Conservation (phyloP, 2,797 vertebrate species). For the Parauchenoglanis punctatus region DNA sequence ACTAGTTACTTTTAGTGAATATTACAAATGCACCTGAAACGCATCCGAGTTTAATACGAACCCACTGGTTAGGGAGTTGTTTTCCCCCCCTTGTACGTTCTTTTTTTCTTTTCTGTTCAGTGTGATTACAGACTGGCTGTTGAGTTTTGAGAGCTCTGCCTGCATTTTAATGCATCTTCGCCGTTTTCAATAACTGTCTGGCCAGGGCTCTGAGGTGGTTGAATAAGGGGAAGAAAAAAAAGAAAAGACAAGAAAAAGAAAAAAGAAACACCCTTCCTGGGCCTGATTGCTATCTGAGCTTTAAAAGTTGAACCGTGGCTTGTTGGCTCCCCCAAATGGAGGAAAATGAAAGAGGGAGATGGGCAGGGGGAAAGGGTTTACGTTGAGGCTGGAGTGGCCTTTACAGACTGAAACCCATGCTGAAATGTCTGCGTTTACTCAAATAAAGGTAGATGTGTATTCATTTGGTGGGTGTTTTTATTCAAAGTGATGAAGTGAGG, state of each 20-base stretch:
- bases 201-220: constrained; percentile 40
- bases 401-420: background rate
- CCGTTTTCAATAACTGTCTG: constrained; percentile 58
- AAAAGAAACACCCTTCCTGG: constrained; percentile 49
- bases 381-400: background rate
- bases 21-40: background rate
- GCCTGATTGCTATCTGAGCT: constrained; percentile 29
- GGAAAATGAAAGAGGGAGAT: background rate
- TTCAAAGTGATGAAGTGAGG: background rate
- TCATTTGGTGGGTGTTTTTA: background rate
- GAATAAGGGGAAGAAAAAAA: background rate
- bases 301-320: constrained; percentile 30
- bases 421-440: background rate
- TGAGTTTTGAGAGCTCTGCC: constrained; percentile 54
- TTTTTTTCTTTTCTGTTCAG: constrained; percentile 17
- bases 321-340: constrained; percentile 58
- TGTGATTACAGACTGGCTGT: constrained; percentile 43
- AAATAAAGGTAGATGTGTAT: background rate
- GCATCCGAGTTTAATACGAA: background rate
- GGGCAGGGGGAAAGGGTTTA: background rate
- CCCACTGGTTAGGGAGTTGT: constrained; percentile 30
- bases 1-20: background rate
- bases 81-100: constrained; percentile 27
- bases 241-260: too few species aligned
- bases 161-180: constrained; percentile 58